Percentiles rank a stretch among this genome's conserved stretches.
These are phyloP conservation scores for Corvus cornix DNA, from an alignment of 2,113 vertebrate genomes.

Conservation along the genomic window DNA sequence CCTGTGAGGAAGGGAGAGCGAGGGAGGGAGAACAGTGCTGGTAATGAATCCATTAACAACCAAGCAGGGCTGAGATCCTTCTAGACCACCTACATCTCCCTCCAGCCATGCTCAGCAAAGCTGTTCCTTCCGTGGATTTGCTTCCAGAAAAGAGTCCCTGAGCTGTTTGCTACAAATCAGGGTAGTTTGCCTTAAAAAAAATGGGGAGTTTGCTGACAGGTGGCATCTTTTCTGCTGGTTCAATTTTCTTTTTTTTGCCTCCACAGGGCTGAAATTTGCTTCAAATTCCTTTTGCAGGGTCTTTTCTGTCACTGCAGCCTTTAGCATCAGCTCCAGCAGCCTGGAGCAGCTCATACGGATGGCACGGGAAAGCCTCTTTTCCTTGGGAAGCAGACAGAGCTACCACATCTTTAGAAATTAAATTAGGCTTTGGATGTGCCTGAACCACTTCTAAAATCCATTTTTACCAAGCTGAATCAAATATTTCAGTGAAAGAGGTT, in stretches of 20 bases:
- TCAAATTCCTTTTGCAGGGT: not conserved
- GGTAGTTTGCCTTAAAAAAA: not conserved
- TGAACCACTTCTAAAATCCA: not conserved
- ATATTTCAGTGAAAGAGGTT: not conserved
- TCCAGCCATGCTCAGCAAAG: not conserved
- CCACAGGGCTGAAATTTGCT: not conserved
- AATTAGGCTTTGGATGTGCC: not conserved
- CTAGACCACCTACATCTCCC: not conserved
- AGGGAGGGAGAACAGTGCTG: not conserved
- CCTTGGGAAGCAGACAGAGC: not conserved
- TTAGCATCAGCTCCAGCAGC: not conserved
- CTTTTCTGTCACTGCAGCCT: not conserved
- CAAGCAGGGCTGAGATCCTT: not conserved
- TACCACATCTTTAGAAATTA: no score
- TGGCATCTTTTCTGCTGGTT: not conserved
- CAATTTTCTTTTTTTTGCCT: not conserved
- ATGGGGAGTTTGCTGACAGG: not conserved
- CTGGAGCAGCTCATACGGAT: fast-evolving
- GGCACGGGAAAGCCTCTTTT: not conserved
- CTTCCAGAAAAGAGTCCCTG: not conserved
- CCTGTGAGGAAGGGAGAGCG: not conserved
- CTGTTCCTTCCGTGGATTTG: not conserved
- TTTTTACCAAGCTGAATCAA: not conserved
- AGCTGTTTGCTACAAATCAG: not conserved
- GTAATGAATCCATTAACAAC: not conserved